Percentiles rank a stretch among this genome's conserved stretches.
Conservation (phyloP, 2,797 vertebrate species). For the Eupleurogrammus muticus region DNA sequence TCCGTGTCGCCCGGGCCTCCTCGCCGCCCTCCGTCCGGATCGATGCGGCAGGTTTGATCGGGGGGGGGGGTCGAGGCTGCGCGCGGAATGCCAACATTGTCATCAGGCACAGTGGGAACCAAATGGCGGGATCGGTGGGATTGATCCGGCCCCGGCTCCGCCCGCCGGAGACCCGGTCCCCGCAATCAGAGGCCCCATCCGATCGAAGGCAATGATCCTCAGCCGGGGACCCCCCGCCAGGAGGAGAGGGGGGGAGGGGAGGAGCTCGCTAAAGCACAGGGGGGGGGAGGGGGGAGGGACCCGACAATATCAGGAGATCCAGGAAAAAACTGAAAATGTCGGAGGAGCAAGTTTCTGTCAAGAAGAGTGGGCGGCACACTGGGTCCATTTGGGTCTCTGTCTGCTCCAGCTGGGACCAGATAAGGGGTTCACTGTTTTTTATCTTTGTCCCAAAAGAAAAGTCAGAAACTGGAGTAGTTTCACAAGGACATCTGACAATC, state of each 20-base stretch:
- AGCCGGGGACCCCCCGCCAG: conserved; percentile 72
- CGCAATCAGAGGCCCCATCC: conserved; percentile 77
- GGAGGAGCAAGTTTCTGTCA: conserved; percentile 61
- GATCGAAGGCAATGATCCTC: conserved; percentile 85
- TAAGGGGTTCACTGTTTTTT: conserved; percentile 2
- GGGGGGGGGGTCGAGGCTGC: conserved; percentile 78
- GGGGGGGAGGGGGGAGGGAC: conserved; percentile 35
- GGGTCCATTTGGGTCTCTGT: conserved; percentile 59
- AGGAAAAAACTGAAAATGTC: conserved; percentile 60
- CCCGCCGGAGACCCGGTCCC: conserved; percentile 64
- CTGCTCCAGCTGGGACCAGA: conserved; percentile 48
- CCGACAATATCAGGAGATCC: conserved; percentile 79
- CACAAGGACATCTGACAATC: neutral
- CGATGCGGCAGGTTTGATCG: conserved; percentile 84
- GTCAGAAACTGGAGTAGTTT: conserved; percentile 15
- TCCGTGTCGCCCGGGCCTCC: conserved; percentile 61
- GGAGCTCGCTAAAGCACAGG: conserved; percentile 20
- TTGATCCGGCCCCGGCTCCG: conserved; percentile 83
- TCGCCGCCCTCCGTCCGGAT: conserved; percentile 66
- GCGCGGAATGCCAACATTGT: conserved; percentile 86
- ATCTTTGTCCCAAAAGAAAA: conserved; percentile 13
- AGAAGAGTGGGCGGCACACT: conserved; percentile 63
- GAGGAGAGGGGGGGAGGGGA: conserved; percentile 55
- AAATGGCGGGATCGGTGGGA: conserved; percentile 82
- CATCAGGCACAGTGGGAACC: conserved; percentile 86